Evolutionary conservation across 2,888 invertebrate species (phyloP).

Genomic region (Dorcus parallelipipedus): DNA sequence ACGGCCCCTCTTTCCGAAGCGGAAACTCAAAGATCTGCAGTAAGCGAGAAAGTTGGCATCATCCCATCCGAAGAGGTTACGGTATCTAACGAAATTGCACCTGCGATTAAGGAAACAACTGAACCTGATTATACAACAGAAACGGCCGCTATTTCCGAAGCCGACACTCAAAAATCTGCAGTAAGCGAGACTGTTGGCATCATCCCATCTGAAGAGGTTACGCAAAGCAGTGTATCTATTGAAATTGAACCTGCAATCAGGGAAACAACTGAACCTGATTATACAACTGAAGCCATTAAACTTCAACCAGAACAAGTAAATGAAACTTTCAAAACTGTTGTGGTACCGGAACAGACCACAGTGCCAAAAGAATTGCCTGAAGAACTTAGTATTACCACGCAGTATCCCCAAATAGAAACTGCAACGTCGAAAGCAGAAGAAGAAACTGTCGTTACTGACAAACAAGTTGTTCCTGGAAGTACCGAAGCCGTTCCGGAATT

Average conservation of each 20-base stretch:
- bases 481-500: slow-evolving; percentile 15
- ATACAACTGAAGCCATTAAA: background rate
- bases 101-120: slow-evolving; percentile 18
- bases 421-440: slow-evolving; percentile 18
- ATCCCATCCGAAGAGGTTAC: slow-evolving; percentile 13
- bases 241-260: slow-evolving; percentile 10
- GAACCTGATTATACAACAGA: background rate
- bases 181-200: background rate
- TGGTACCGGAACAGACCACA: background rate
- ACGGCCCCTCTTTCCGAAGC: slow-evolving; percentile 7
- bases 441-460: slow-evolving; percentile 4
- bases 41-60: background rate
- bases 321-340: background rate
- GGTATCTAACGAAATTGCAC: background rate
- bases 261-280: slow-evolving; percentile 19
- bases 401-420: slow-evolving; percentile 13
- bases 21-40: background rate
- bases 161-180: background rate
- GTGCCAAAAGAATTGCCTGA: background rate
- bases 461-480: slow-evolving; percentile 17
- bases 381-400: slow-evolving; percentile 6
- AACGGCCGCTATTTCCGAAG: slow-evolving; percentile 9
- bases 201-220: background rate
- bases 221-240: too few species aligned
- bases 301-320: too few species aligned